Percentiles rank a stretch among this genome's conserved stretches.
These are phyloP conservation scores for Malacoraja senta DNA, from an alignment of 2,797 vertebrate genomes.

Conservation along the genomic window DNA sequence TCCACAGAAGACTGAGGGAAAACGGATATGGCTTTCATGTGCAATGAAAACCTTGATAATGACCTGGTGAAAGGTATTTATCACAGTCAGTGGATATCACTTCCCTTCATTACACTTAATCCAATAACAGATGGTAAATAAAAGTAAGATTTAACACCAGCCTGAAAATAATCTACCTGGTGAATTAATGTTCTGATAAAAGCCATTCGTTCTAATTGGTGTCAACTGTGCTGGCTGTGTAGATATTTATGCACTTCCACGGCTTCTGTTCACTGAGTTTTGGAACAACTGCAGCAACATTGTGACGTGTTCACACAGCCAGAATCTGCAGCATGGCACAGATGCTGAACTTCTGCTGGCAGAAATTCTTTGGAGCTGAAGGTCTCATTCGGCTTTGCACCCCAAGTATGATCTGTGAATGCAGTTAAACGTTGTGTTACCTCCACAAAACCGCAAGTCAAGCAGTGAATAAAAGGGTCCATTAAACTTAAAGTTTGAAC, in stretches of 20 bases:
- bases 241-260: neutral
- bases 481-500: neutral
- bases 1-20: neutral
- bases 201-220: neutral
- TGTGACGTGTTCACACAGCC: neutral
- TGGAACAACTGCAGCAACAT: neutral
- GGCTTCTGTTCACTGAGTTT: neutral
- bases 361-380: neutral
- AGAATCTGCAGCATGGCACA: neutral
- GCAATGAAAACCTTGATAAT: neutral
- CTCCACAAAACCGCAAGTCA: neutral
- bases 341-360: neutral
- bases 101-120: neutral
- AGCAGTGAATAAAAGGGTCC: neutral
- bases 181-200: conserved; percentile 2
- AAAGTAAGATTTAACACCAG: neutral
- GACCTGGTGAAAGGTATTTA: neutral
- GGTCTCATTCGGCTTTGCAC: neutral
- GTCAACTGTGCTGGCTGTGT: neutral
- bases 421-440: neutral
- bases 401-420: neutral
- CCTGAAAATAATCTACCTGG: neutral
- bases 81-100: neutral
- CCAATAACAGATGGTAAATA: neutral
- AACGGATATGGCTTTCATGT: neutral